Conservation (phyloP, 2,797 vertebrate species). For the Pseudomugil tenellus region DNA sequence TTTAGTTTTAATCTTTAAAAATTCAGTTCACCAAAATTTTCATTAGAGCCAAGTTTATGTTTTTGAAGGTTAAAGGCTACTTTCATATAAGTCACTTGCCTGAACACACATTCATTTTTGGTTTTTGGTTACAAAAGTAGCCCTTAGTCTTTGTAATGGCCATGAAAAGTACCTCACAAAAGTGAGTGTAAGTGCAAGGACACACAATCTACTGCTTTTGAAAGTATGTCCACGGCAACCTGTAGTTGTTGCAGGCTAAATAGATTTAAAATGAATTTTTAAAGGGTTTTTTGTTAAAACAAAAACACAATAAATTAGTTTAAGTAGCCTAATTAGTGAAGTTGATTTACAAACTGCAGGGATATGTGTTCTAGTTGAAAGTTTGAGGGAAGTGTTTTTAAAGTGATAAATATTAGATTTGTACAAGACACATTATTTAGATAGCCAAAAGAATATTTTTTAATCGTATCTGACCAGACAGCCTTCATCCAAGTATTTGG, state of each 20-base stretch:
- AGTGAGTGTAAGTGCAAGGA: not conserved
- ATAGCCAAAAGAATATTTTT: not conserved
- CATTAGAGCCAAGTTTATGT: not conserved
- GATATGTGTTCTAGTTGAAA: not conserved
- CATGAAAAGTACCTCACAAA: not conserved
- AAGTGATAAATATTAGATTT: not conserved
- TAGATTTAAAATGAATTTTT: not conserved
- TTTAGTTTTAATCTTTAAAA: conserved; percentile 14
- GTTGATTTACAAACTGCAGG: no score
- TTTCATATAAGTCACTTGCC: not conserved
- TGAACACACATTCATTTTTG: not conserved
- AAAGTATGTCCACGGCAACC: not conserved
- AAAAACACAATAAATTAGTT: not conserved
- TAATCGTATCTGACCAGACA: not conserved
- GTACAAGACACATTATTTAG: not conserved
- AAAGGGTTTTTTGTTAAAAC: not conserved
- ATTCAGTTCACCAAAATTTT: not conserved
- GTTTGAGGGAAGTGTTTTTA: not conserved
- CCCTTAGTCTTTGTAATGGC: not conserved
- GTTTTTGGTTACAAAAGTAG: not conserved
- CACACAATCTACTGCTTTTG: not conserved
- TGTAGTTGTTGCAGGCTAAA: not conserved
- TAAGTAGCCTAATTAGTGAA: not conserved
- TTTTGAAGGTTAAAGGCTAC: not conserved
- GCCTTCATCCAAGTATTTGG: not conserved